These are phyloP conservation scores for Falco columbarius DNA, from an alignment of 2,797 vertebrate species.

Conservation along the genomic window DNA sequence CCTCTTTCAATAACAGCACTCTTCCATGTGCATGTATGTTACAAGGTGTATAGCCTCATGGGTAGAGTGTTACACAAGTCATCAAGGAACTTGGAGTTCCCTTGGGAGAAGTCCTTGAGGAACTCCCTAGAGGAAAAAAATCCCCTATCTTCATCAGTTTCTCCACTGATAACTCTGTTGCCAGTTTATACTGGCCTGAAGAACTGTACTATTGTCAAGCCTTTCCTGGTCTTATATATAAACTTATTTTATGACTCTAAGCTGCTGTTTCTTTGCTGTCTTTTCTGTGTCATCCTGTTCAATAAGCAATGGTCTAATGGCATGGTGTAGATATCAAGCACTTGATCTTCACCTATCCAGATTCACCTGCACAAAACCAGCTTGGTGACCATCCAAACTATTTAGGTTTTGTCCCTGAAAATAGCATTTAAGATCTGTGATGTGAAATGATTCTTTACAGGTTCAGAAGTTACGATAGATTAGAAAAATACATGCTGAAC, in stretches of 20 bases:
- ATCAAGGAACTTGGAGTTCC: neutral
- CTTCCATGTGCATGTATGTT: accelerated
- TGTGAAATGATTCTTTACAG: neutral
- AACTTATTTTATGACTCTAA: neutral
- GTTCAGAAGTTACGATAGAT: neutral
- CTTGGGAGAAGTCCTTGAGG: neutral
- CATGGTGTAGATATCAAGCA: neutral
- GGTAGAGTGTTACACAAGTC: neutral
- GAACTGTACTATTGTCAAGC: neutral
- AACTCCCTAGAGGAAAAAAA: neutral
- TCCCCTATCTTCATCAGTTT: neutral
- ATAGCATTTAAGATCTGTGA: neutral
- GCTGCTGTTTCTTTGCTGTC: neutral
- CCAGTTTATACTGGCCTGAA: neutral
- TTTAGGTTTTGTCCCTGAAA: neutral
- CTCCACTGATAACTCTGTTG: neutral
- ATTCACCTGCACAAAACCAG: neutral
- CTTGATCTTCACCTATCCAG: neutral
- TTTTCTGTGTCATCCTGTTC: neutral
- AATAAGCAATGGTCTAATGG: neutral
- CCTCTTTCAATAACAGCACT: neutral
- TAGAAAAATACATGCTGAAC: neutral
- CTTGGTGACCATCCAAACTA: neutral
- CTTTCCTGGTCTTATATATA: neutral
- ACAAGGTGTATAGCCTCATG: neutral